Conservation (phyloP, 2,113 vertebrate species). For the Aviceda subcristata region DNA sequence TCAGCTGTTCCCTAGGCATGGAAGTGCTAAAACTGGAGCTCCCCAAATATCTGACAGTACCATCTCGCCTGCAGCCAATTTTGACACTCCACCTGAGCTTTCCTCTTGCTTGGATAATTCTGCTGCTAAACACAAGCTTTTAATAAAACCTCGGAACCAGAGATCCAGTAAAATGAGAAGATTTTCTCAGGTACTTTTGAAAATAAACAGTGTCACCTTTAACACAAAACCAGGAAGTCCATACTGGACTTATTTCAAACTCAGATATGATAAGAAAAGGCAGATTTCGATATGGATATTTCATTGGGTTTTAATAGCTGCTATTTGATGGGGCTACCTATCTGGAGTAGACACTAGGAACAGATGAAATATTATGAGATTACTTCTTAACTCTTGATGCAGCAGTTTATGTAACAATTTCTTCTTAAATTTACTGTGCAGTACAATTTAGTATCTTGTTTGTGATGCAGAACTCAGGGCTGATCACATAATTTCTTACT, state of each 20-base stretch:
- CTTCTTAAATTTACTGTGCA: neutral
- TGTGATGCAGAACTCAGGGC: neutral
- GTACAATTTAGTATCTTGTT: neutral
- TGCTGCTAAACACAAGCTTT: slow-evolving; percentile 91
- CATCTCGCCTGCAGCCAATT: slow-evolving; percentile 73
- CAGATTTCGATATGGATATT: neutral
- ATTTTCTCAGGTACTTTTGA: slow-evolving; percentile 70
- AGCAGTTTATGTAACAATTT: neutral
- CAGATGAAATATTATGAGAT: neutral
- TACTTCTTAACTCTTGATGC: neutral
- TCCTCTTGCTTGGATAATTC: slow-evolving; percentile 87
- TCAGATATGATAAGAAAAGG: neutral
- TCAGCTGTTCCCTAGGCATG: slow-evolving; percentile 42
- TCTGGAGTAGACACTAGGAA: neutral
- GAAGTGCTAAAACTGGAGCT: slow-evolving; percentile 1
- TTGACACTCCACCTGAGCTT: slow-evolving; percentile 79
- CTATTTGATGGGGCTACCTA: neutral
- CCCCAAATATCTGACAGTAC: slow-evolving; percentile 20
- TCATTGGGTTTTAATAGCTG: neutral
- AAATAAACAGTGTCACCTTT: neutral
- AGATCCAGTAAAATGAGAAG: slow-evolving; percentile 82
- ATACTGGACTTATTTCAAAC: neutral
- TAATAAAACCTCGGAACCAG: slow-evolving; percentile 91
- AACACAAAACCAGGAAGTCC: neutral
- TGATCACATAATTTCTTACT: neutral